These are phyloP conservation scores for Drosophila arizonae DNA, from an alignment of 1,140 invertebrate genomes.

Conservation along the genomic window DNA sequence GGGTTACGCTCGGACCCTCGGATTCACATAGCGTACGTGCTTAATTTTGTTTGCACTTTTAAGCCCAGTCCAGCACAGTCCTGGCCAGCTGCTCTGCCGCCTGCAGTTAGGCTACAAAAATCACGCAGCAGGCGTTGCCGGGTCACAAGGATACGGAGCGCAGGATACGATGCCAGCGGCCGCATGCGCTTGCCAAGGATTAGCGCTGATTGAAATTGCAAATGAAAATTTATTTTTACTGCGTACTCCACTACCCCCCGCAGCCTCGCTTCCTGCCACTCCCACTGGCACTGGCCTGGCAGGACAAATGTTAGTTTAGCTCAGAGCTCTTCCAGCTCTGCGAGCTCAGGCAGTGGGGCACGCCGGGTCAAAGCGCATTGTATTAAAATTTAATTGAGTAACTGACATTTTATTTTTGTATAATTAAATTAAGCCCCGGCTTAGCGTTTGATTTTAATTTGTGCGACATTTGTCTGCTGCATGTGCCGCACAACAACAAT, in stretches of 20 bases:
- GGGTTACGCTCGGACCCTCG: slow-evolving; percentile 46
- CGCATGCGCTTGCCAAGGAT: slow-evolving; percentile 79
- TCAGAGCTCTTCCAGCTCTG: slow-evolving; percentile 34
- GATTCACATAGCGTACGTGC: slow-evolving; percentile 69
- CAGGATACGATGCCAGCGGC: slow-evolving; percentile 37
- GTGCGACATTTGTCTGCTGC: slow-evolving; percentile 72
- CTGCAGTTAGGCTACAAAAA: slow-evolving; percentile 80
- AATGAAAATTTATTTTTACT: slow-evolving; percentile 82
- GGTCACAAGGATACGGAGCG: slow-evolving; percentile 13
- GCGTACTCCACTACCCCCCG: slow-evolving; percentile 34
- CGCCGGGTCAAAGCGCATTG: slow-evolving; percentile 51
- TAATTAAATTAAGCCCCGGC: slow-evolving; percentile 79
- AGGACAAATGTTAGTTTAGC: slow-evolving; percentile 69
- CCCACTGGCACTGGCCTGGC: slow-evolving; percentile 2
- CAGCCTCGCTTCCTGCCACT: slow-evolving; percentile 4
- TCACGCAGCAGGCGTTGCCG: slow-evolving; percentile 58
- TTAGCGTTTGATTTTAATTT: slow-evolving; percentile 82
- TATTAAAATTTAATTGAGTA: slow-evolving; percentile 82
- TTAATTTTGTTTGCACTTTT: slow-evolving; percentile 81
- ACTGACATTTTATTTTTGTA: slow-evolving; percentile 82
- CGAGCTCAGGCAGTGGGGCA: neutral
- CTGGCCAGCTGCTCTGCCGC: slow-evolving; percentile 13
- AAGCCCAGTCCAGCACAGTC: slow-evolving; percentile 53
- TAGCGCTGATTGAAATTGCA: slow-evolving; percentile 82
- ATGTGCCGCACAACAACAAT: slow-evolving; percentile 44